Percentiles rank a stretch among this genome's conserved stretches.
Evolutionary conservation across 2,797 vertebrate species (phyloP).

Genomic region (Acanthopagrus latus): DNA sequence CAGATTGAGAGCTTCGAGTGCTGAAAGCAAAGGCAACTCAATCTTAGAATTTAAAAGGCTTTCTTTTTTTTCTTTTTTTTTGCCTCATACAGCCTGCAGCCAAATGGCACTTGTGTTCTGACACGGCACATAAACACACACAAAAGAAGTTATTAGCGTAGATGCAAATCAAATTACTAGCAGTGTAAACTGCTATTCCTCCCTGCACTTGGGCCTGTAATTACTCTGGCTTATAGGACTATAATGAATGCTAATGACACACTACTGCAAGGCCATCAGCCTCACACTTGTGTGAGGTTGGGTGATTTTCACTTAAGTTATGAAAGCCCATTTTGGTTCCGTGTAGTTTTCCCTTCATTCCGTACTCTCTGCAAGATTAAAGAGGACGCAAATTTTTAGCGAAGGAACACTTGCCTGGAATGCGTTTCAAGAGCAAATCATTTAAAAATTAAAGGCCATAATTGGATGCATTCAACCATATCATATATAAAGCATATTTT

Average conservation of each 20-base stretch:
- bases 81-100: slow-evolving; percentile 84
- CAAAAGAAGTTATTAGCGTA: slow-evolving; percentile 92
- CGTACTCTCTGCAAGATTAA: slow-evolving; percentile 55
- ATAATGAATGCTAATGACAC: slow-evolving; percentile 90
- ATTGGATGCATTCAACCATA: slow-evolving; percentile 80
- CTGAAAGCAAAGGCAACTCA: slow-evolving; percentile 84
- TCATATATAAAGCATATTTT: slow-evolving; percentile 79
- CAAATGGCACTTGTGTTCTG: slow-evolving; percentile 90
- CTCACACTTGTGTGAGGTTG: slow-evolving; percentile 77
- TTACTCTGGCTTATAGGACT: slow-evolving; percentile 88
- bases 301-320: slow-evolving; percentile 82
- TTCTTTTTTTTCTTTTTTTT: slow-evolving; percentile 42
- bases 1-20: slow-evolving; percentile 80
- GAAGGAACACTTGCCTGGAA: slow-evolving; percentile 59
- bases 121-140: slow-evolving; percentile 90
- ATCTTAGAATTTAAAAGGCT: slow-evolving; percentile 85
- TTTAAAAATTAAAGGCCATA: slow-evolving; percentile 75
- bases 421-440: slow-evolving; percentile 71
- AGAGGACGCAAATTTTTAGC: slow-evolving; percentile 48
- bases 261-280: slow-evolving; percentile 81
- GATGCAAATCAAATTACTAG: slow-evolving; percentile 91
- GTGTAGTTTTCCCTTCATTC: slow-evolving; percentile 53
- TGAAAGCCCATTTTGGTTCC: slow-evolving; percentile 65
- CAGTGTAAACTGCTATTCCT: slow-evolving; percentile 89
- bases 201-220: slow-evolving; percentile 88